phyloP scores from a whole-genome alignment of 2,797 vertebrate genomes.

The Linurgus olivaceus region DNA sequence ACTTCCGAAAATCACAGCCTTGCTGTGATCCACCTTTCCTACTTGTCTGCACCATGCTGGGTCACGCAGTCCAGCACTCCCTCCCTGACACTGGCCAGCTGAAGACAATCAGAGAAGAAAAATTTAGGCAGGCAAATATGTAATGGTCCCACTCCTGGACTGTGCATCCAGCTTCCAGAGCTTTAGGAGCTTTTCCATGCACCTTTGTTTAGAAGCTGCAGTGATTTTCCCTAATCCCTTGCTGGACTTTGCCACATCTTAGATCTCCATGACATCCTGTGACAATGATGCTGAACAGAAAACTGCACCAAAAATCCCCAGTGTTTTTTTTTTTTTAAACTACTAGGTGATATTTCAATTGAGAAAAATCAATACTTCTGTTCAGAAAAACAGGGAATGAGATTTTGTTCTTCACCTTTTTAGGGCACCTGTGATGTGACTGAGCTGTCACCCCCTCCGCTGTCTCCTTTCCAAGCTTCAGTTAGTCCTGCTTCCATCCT shows the following conservation, averaged over 20 bases:
- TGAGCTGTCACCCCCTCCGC: neutral
- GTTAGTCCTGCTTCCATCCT: neutral
- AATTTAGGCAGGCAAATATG: neutral
- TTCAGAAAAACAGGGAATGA: neutral
- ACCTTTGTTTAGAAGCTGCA: neutral
- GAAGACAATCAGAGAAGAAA: neutral
- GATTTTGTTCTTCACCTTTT: neutral
- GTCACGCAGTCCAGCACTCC: neutral
- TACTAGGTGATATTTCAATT: neutral
- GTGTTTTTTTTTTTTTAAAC: neutral
- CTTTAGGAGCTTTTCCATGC: neutral
- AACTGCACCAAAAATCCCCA: neutral
- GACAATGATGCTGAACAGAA: neutral
- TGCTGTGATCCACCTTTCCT: neutral
- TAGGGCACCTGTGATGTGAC: neutral
- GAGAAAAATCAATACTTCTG: neutral
- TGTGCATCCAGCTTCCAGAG: neutral
- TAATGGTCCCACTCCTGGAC: neutral
- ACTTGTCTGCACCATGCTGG: neutral
- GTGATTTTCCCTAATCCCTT: neutral
- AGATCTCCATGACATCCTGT: neutral
- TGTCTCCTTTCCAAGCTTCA: neutral
- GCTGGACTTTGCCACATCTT: neutral
- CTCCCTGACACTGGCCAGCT: neutral
- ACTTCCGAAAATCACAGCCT: neutral